A percentile compares a stretch with the other conserved stretches of the same genome.
phyloP scores from a whole-genome alignment of 2,113 vertebrate genomes.

The Hystrix cristata region DNA sequence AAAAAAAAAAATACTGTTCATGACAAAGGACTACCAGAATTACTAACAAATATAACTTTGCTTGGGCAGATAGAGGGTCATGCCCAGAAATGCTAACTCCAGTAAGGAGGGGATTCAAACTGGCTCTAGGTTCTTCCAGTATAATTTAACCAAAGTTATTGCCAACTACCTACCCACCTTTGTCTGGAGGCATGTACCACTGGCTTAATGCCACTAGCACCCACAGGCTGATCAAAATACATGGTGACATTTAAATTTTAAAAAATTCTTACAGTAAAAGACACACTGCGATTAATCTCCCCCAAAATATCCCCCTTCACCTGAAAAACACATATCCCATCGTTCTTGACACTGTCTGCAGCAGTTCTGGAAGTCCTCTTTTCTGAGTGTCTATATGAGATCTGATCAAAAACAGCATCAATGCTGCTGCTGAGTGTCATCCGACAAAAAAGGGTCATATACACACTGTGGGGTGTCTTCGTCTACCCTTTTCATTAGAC shows the following conservation, averaged over 20 bases:
- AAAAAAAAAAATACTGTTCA: fast-evolving
- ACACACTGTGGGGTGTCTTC: not conserved
- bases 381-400: not conserved
- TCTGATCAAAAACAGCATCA: not conserved
- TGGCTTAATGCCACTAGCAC: fast-evolving
- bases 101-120: not conserved
- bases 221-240: not conserved
- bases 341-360: not conserved
- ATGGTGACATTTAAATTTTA: not conserved
- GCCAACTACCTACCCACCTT: not conserved
- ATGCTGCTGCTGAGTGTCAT: not conserved
- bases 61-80: not conserved
- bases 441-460: not conserved
- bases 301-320: not conserved
- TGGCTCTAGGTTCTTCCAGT: fast-evolving
- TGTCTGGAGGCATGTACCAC: fast-evolving
- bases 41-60: fast-evolving
- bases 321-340: not conserved
- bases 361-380: not conserved
- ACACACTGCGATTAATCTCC: not conserved
- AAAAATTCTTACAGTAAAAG: not conserved
- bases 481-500: not conserved
- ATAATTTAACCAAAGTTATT: not conserved
- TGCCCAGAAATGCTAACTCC: fast-evolving
- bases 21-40: not conserved